A percentile compares a stretch with the other conserved stretches of the same genome.
Conservation (phyloP, 1,140 invertebrate species). For the Drosophila murphyi region DNA sequence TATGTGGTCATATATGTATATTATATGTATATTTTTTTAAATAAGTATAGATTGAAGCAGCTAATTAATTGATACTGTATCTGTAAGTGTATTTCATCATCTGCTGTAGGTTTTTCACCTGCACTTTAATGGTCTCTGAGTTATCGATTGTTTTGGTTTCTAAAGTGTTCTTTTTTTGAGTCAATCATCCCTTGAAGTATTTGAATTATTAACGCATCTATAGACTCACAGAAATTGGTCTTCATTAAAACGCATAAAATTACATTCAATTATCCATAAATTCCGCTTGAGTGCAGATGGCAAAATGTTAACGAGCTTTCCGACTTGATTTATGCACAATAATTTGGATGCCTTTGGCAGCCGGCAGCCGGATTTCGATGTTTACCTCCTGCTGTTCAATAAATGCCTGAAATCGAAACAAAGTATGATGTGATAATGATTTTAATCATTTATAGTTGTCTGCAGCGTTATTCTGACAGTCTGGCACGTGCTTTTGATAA, state of each 20-base stretch:
- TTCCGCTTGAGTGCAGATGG: slow-evolving; percentile 47
- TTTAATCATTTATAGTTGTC: slow-evolving; percentile 56
- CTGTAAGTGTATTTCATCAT: not conserved
- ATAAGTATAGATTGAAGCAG: too few species aligned
- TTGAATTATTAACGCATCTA: slow-evolving; percentile 20
- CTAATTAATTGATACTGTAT: too few species aligned
- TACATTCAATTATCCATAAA: slow-evolving; percentile 73
- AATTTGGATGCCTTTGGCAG: not conserved
- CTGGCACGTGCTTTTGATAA: slow-evolving; percentile 54
- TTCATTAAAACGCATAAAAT: slow-evolving; percentile 48
- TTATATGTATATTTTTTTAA: too few species aligned
- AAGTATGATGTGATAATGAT: slow-evolving; percentile 64
- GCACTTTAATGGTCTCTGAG: slow-evolving; percentile 18
- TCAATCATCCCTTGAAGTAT: slow-evolving; percentile 6
- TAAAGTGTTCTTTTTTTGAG: slow-evolving; percentile 44
- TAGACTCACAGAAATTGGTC: slow-evolving; percentile 1
- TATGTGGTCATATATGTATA: too few species aligned
- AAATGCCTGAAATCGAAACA: slow-evolving; percentile 42
- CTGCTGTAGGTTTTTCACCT: slow-evolving; percentile 16
- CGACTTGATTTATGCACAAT: slow-evolving; percentile 64
- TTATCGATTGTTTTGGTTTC: slow-evolving; percentile 21
- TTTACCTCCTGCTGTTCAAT: not conserved
- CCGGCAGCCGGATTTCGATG: slow-evolving; percentile 7
- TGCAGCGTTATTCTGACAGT: slow-evolving; percentile 33
- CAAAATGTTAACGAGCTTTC: slow-evolving; percentile 60